Evolutionary conservation across 2,888 invertebrate genomes (phyloP), one percentile per base, ranked within the genome.

Genomic region (Cepaea hortensis): DNA sequence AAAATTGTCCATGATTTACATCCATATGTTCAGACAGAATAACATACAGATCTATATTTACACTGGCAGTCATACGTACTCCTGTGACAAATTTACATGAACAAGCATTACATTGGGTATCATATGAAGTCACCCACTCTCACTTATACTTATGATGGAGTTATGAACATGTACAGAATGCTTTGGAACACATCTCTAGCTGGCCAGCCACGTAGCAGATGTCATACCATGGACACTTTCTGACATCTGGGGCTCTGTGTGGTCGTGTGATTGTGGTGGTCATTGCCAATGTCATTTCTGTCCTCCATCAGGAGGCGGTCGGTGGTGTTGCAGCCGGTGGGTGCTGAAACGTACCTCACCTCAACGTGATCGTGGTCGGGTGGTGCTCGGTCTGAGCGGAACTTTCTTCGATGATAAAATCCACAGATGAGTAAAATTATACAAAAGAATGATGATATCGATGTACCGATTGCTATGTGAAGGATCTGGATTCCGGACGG

Each of bases 381-480:
- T 11, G 90, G 90, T 68, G 90, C 89, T 7, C 91, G 89, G 80
- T 90, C 90, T n/a, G 91, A 86, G 82, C 91, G 90, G 86, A 92
- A 91, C 88, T 90, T 91, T 84, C 91, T 90, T 85, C 92, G 90
- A 87, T 92, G 93, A 87, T 93, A 93, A 75, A 93, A 92, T 61
- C 92, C 93, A 89, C 93, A 93, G 46, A 93, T 90, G 84, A 93
- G 90, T 77, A 93, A 90, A 70, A 93, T 91, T 80, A 93, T 91
- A 89, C 92, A 92, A 90, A 93, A 92, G 89, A 93, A 93, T 73
- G 92, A 92, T 50, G 93, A 92, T 84, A 93, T 92, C 73, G 93
- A 92, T n/a, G 92, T 92, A 76, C 93, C 93, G 62, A 93, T 91
- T 55, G 93, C 92, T 70, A 93, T 92, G 88, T 93, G 93, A 83